A percentile compares a stretch with the other conserved stretches of the same genome.
Evolutionary conservation across 2,797 vertebrate genomes (phyloP).

Genomic region (Gila robusta): DNA sequence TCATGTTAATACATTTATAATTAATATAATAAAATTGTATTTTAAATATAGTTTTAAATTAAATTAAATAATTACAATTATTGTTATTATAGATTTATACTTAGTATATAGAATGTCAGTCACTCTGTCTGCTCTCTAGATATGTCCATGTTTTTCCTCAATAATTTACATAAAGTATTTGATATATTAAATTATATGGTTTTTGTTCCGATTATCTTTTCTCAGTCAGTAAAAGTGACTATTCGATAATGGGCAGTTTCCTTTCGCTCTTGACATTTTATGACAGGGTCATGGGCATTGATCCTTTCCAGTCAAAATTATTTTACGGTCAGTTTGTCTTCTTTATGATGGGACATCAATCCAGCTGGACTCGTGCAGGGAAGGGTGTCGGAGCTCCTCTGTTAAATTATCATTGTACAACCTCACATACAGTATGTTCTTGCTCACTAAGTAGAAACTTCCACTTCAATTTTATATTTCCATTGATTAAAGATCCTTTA

Average conservation of each 20-base stretch:
- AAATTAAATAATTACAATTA: not conserved
- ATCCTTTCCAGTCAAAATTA: constrained; percentile 46
- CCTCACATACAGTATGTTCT: not conserved
- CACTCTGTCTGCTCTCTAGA: not conserved
- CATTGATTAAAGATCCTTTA: constrained; percentile 22
- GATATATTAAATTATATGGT: not conserved
- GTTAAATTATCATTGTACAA: not conserved
- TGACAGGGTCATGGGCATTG: constrained; percentile 34
- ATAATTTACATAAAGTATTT: not conserved
- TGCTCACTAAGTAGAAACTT: constrained; percentile 5
- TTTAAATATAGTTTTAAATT: not conserved
- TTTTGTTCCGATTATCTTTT: not conserved
- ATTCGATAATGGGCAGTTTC: constrained; percentile 9
- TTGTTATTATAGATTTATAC: not conserved
- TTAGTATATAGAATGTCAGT: not conserved
- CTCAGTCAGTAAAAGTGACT: constrained; percentile 3
- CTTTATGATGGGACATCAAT: constrained; percentile 50
- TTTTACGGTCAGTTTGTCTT: constrained; percentile 53
- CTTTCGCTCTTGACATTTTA: constrained; percentile 42
- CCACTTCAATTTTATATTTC: not conserved
- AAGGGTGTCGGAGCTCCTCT: not conserved
- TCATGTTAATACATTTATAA: not conserved
- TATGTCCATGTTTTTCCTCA: not conserved
- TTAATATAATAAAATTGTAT: not conserved
- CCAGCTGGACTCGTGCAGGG: not conserved